phyloP scores from a whole-genome alignment of 2,113 vertebrate genomes.

The Chaenocephalus aceratus region DNA sequence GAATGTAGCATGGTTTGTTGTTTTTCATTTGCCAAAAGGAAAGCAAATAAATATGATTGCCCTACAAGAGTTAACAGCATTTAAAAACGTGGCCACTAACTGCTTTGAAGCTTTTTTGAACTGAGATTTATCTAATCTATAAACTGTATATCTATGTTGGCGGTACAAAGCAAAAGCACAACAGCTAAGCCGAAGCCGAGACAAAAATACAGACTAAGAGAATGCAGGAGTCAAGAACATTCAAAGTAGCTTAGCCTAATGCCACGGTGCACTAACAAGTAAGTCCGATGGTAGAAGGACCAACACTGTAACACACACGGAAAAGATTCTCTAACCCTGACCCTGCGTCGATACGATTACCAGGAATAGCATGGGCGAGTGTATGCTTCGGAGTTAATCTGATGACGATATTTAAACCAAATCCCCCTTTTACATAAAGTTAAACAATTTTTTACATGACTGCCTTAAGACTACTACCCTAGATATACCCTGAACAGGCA shows the following conservation, averaged over 20 bases:
- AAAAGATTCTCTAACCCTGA: constrained; percentile 1
- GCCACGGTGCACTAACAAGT: constrained; percentile 45
- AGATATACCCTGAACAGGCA: background rate
- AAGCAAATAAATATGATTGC: background rate
- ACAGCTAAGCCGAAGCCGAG: constrained; percentile 22
- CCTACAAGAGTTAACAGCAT: background rate
- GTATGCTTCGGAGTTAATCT: background rate
- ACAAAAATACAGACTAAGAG: constrained; percentile 37
- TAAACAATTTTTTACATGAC: background rate
- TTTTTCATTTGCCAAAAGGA: constrained; percentile 9
- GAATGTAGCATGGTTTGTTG: background rate
- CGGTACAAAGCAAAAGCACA: constrained; percentile 7
- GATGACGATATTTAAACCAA: background rate
- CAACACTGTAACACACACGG: constrained; percentile 19
- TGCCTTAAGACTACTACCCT: background rate
- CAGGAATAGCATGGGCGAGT: background rate
- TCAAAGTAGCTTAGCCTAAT: constrained; percentile 57
- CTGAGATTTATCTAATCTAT: background rate
- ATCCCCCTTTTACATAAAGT: background rate
- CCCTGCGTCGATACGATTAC: constrained; percentile 20
- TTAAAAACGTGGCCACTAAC: background rate
- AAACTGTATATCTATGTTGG: background rate
- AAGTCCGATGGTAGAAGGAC: constrained; percentile 15
- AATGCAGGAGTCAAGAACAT: constrained; percentile 51
- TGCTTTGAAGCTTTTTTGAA: background rate